These are phyloP conservation scores for Pterobdella sp. DNA, from an alignment of 2,888 invertebrate species.

Conservation along the genomic window DNA sequence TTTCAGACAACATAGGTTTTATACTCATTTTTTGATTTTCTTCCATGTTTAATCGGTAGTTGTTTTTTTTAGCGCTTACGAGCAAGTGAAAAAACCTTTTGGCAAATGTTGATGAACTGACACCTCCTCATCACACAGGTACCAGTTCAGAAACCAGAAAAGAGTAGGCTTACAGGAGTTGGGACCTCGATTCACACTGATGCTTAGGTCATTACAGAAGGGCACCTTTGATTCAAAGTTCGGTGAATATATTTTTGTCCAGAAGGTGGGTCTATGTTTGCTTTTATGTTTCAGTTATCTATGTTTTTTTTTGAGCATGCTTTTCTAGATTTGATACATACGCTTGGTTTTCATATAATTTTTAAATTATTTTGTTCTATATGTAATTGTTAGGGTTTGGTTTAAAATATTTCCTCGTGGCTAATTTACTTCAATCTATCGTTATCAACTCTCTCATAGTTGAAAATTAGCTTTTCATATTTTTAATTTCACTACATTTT, in stretches of 20 bases:
- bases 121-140: slow-evolving; percentile 41
- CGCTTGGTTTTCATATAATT: neutral
- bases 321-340: neutral
- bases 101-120: neutral
- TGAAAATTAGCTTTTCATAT: too few relatives aligned
- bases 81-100: neutral
- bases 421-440: too few relatives aligned
- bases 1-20: slow-evolving; percentile 85
- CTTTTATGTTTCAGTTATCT: neutral
- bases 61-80: neutral
- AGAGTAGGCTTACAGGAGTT: slow-evolving; percentile 73
- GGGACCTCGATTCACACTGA: slow-evolving; percentile 93
- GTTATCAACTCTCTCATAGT: too few relatives aligned
- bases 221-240: slow-evolving; percentile 94
- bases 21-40: neutral
- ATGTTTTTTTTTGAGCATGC: neutral
- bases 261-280: slow-evolving; percentile 47
- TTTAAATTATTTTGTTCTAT: neutral
- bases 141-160: slow-evolving; percentile 54
- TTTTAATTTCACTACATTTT: neutral
- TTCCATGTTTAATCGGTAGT: neutral
- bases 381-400: neutral
- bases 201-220: slow-evolving; percentile 81
- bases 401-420: neutral
- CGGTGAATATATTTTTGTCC: slow-evolving; percentile 92